phyloP scores from a whole-genome alignment of 2,113 vertebrate genomes.

The Zingel zingel region DNA sequence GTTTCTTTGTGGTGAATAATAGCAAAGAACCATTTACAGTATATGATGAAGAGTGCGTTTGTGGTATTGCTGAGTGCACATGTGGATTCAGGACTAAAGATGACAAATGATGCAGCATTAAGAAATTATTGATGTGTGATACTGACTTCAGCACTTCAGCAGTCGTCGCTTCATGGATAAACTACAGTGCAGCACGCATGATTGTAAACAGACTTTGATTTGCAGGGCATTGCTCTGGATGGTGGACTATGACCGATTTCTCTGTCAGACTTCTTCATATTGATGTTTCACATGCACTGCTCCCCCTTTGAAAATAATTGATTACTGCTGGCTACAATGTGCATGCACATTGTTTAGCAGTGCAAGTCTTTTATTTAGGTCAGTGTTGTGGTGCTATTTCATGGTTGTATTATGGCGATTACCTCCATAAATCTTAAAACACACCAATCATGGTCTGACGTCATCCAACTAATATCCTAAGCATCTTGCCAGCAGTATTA shows the following conservation, averaged over 20 bases:
- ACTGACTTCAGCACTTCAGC: constrained; percentile 57
- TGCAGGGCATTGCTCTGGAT: constrained; percentile 30
- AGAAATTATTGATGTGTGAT: constrained; percentile 55
- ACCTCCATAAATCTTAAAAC: constrained; percentile 18
- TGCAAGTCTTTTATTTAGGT: constrained; percentile 36
- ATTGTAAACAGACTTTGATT: constrained; percentile 66
- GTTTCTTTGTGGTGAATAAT: constrained; percentile 62
- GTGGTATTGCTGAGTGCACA: constrained; percentile 34
- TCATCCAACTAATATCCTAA: constrained; percentile 31
- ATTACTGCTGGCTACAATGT: constrained; percentile 35
- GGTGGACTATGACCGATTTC: constrained; percentile 45
- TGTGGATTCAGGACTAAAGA: constrained; percentile 15
- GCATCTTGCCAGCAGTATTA: constrained; percentile 11
- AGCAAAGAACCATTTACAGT: constrained; percentile 48
- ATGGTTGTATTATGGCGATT: constrained; percentile 40
- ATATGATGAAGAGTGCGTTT: constrained; percentile 41
- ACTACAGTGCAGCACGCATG: constrained; percentile 31
- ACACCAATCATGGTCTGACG: constrained; percentile 34
- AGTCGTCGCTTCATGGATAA: constrained; percentile 47
- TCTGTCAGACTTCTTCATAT: constrained; percentile 49
- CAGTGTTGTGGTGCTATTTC: constrained; percentile 14
- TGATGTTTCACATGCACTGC: constrained; percentile 55
- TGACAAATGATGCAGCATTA: constrained; percentile 55
- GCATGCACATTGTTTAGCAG: constrained; percentile 33
- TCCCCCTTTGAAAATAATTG: constrained; percentile 53